Conservation (phyloP, 2,113 vertebrate genomes). For the Puffinus mauretanicus region DNA sequence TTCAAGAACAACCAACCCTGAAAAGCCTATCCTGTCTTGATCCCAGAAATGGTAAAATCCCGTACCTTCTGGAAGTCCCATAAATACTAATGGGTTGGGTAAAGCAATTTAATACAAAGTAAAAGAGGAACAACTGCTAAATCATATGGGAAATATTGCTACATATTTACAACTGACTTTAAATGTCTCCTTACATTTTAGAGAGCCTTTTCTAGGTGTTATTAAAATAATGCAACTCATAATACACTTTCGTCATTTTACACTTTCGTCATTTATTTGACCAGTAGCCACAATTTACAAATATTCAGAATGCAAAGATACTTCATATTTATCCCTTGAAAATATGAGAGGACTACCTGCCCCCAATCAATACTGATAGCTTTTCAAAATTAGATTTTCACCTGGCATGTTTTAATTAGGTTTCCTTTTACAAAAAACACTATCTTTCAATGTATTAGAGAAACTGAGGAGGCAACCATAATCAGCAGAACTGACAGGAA, state of each 20-base stretch:
- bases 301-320: neutral
- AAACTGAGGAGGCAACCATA: neutral
- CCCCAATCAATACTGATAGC: neutral
- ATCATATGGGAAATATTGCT: neutral
- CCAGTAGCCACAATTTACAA: neutral
- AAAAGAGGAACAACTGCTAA: neutral
- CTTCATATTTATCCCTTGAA: neutral
- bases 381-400: neutral
- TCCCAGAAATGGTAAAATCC: neutral
- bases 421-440: neutral
- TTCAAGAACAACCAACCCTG: neutral
- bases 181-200: neutral
- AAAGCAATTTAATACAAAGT: neutral
- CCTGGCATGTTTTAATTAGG: neutral
- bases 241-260: neutral
- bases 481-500: slow-evolving; percentile 42
- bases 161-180: neutral
- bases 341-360: neutral
- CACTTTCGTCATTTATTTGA: neutral
- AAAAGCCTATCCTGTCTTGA: neutral
- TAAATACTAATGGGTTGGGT: neutral
- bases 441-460: neutral
- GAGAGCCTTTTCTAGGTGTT: neutral
- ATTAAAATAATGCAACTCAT: neutral
- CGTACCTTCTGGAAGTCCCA: neutral